Conservation (phyloP, 2,797 vertebrate species). For the Phalanger gymnotis region DNA sequence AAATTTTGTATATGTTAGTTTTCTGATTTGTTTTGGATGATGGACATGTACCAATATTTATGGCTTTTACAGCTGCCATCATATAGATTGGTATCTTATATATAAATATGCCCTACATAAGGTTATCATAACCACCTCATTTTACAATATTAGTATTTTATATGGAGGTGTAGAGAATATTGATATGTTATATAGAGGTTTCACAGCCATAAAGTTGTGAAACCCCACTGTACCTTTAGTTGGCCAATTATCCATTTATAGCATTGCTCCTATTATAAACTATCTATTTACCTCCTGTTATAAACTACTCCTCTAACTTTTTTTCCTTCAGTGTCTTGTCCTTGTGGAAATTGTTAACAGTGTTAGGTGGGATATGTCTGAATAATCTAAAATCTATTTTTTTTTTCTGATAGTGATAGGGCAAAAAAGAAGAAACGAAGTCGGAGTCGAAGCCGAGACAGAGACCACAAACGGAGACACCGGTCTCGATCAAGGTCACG, state of each 20-base stretch:
- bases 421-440: conserved; percentile 89
- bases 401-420: conserved; percentile 79
- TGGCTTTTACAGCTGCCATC: neutral
- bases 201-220: neutral
- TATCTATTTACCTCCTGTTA: neutral
- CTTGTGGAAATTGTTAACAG: neutral
- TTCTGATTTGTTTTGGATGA: neutral
- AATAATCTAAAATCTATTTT: neutral
- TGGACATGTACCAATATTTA: neutral
- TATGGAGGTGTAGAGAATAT: neutral
- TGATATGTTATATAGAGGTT: neutral
- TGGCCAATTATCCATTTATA: neutral
- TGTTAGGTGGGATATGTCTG: neutral
- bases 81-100: neutral
- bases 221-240: neutral
- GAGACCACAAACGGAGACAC: conserved; percentile 85
- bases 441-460: conserved; percentile 86
- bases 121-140: neutral
- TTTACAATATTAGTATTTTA: neutral
- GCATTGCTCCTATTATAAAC: neutral
- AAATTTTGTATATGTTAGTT: neutral
- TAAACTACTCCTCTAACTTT: neutral
- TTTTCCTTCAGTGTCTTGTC: neutral
- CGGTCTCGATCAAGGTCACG: conserved; percentile 86
- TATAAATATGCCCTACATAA: neutral